Evolutionary conservation across 2,888 invertebrate species (phyloP).

Genomic region (Cantharis flavilabris): DNA sequence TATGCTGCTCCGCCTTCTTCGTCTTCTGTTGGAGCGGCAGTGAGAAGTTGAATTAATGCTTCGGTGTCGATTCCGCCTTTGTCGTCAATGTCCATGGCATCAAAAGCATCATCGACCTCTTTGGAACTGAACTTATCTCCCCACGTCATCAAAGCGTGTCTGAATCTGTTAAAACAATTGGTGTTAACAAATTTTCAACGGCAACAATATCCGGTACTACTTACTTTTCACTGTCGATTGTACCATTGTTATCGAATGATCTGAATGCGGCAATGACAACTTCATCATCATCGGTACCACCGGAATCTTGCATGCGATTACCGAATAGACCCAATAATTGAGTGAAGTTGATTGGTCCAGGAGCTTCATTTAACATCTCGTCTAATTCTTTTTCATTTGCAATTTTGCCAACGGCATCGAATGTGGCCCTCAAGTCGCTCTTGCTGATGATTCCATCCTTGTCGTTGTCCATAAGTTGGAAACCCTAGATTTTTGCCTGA

Average conservation of each 20-base stretch:
- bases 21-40: conserved; percentile 83
- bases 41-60: conserved; percentile 85
- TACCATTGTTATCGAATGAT: conserved; percentile 87
- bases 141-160: conserved; percentile 90
- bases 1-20: conserved; percentile 60
- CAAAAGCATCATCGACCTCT: conserved; percentile 90
- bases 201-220: conserved; percentile 28
- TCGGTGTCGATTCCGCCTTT: conserved; percentile 87
- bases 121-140: conserved; percentile 89
- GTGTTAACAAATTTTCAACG: background rate
- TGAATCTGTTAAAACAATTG: conserved; percentile 62
- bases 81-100: conserved; percentile 91
- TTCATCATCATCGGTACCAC: conserved; percentile 86
- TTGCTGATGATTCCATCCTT: conserved; percentile 79
- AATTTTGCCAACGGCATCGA: conserved; percentile 90
- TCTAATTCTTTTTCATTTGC: conserved; percentile 90
- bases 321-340: conserved; percentile 91
- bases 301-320: conserved; percentile 87
- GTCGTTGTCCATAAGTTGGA: conserved; percentile 95
- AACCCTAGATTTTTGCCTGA: conserved; percentile 65
- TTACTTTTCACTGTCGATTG: conserved; percentile 84
- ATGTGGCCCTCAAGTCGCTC: conserved; percentile 88
- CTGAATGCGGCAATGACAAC: conserved; percentile 91
- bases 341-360: conserved; percentile 94
- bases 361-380: conserved; percentile 84